Percentiles rank a stretch among this genome's conserved stretches.
phyloP scores from a whole-genome alignment of 1,140 invertebrate genomes.

The Aculops lycopersici region DNA sequence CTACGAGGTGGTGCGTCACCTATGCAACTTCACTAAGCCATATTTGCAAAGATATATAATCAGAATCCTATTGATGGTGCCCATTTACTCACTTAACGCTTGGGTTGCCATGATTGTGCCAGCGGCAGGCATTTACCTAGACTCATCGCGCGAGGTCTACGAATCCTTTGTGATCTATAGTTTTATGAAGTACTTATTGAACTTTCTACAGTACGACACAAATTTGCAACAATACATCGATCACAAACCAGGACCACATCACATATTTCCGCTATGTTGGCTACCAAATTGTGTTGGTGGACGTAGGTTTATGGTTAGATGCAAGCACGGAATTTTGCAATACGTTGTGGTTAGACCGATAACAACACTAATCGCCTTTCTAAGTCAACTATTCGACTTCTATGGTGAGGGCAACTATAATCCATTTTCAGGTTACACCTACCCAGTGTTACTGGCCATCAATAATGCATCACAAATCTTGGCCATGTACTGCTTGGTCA shows the following conservation, averaged over 20 bases:
- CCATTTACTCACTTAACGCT: constrained; percentile 80
- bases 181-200: constrained; percentile 75
- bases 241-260: constrained; percentile 35
- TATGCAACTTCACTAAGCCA: constrained; percentile 70
- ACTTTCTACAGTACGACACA: constrained; percentile 42
- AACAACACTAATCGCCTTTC: constrained; percentile 59
- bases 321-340: constrained; percentile 79
- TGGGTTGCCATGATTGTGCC: constrained; percentile 26
- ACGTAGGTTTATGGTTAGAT: constrained; percentile 49
- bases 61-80: constrained; percentile 83
- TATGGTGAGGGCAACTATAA: constrained; percentile 68
- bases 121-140: constrained; percentile 52
- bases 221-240: constrained; percentile 44
- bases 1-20: constrained; percentile 71
- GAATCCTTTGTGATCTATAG: constrained; percentile 69
- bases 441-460: constrained; percentile 55
- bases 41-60: constrained; percentile 73
- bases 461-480: constrained; percentile 77
- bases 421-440: constrained; percentile 25
- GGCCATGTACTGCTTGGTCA: constrained; percentile 74
- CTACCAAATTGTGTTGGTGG: constrained; percentile 16
- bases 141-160: constrained; percentile 70
- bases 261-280: constrained; percentile 12
- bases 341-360: constrained; percentile 62
- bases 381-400: constrained; percentile 16